Percentiles rank a stretch among this genome's conserved stretches.
Conservation (phyloP, 2,888 invertebrate genomes). For the Notocelia uddmanniana region DNA sequence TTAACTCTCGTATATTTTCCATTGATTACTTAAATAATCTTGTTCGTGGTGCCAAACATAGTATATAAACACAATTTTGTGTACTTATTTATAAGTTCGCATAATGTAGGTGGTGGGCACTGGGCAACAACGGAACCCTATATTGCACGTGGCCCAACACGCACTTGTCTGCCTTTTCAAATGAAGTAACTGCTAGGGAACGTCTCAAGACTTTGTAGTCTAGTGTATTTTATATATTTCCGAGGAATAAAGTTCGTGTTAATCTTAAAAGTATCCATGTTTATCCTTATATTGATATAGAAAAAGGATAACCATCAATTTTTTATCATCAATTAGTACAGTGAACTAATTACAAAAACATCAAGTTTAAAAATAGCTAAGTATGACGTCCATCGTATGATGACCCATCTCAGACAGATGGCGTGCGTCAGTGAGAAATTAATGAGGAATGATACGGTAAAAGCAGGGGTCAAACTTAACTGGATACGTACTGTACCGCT, state of each 20-base stretch:
- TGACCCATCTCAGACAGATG: constrained; percentile 49
- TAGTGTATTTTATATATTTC: background rate
- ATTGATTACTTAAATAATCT: too few relatives aligned
- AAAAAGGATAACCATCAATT: constrained; percentile 19
- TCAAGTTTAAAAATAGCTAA: constrained; percentile 58
- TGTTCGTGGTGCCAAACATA: too few relatives aligned
- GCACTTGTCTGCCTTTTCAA: background rate
- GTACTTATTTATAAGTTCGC: too few relatives aligned
- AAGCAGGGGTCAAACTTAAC: constrained; percentile 48
- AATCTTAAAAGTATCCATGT: background rate
- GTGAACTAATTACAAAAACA: constrained; percentile 56
- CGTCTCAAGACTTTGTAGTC: background rate
- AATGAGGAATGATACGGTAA: constrained; percentile 17
- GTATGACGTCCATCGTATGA: constrained; percentile 47
- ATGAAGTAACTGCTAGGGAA: background rate
- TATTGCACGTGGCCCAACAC: too few relatives aligned
- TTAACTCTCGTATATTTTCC: too few relatives aligned
- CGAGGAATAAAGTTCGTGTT: background rate
- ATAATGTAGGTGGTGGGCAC: too few relatives aligned
- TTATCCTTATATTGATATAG: constrained; percentile 2
- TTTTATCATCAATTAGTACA: constrained; percentile 52
- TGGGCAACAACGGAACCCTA: too few relatives aligned
- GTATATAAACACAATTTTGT: too few relatives aligned
- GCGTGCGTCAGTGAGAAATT: constrained; percentile 20
- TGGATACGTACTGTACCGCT: constrained; percentile 57